A percentile compares a stretch with the other conserved stretches of the same genome.
Evolutionary conservation across 2,888 invertebrate species (phyloP).

Genomic region (Hirtodrosophila duncani): DNA sequence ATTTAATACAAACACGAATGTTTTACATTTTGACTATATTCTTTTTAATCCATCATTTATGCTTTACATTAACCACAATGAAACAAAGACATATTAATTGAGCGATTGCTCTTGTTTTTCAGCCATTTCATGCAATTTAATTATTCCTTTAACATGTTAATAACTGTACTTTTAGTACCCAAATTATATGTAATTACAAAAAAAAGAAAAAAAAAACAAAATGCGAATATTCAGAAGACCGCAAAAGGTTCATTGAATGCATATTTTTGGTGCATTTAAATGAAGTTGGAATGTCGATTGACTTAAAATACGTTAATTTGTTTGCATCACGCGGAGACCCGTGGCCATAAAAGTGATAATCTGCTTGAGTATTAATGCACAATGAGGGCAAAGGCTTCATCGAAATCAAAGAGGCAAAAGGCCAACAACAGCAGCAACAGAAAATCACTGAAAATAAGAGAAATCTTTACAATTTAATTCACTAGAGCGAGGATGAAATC

Average conservation of each 20-base stretch:
- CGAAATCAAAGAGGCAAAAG: neutral
- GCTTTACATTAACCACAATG: no score
- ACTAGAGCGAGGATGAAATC: conserved; percentile 33
- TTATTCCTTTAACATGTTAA: conserved; percentile 16
- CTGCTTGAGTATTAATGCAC: conserved; percentile 42
- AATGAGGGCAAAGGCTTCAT: conserved; percentile 11
- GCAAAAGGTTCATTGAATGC: no score
- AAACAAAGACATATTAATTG: no score
- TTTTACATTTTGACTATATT: no score
- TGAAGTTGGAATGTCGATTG: conserved; percentile 24
- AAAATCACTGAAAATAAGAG: conserved; percentile 21
- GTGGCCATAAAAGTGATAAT: conserved; percentile 37
- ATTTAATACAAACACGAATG: no score
- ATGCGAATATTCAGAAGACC: no score
- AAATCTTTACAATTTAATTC: conserved; percentile 53
- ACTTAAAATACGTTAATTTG: conserved; percentile 29
- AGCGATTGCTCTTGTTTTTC: no score
- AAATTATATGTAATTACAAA: conserved; percentile 4
- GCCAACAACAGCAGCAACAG: conserved; percentile 11
- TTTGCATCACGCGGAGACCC: conserved; percentile 19
- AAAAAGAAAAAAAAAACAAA: no score
- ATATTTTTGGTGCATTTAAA: conserved; percentile 12
- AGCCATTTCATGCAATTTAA: no score
- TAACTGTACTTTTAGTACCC: conserved; percentile 2
- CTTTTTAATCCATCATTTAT: no score